phyloP scores from a whole-genome alignment of 2,888 invertebrate species.

The Drosophila yooni region DNA sequence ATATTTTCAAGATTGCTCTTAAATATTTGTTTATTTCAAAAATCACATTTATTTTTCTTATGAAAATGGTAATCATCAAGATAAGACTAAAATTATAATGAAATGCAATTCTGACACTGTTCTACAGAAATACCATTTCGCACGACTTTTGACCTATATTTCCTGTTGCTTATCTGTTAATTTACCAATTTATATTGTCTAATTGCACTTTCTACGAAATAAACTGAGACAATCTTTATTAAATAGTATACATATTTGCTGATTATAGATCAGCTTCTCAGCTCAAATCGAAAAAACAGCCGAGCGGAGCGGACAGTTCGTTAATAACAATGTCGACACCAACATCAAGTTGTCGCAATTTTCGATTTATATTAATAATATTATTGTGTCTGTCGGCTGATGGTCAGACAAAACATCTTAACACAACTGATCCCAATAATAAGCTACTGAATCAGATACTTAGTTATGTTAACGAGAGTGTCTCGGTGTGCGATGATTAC shows the following conservation, averaged over 20 bases:
- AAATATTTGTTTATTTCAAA: not conserved
- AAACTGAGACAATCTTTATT: not conserved
- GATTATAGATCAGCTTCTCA: constrained; percentile 17
- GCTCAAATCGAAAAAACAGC: not conserved
- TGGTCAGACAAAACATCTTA: not conserved
- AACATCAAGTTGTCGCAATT: constrained; percentile 4
- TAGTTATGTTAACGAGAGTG: constrained; percentile 50
- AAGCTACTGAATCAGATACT: constrained; percentile 47
- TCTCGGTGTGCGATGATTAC: constrained; percentile 72
- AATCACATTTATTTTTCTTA: not conserved
- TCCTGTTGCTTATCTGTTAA: not conserved
- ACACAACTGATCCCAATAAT: constrained; percentile 13
- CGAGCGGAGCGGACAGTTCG: constrained; percentile 13
- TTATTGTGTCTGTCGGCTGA: not conserved
- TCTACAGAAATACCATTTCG: not conserved
- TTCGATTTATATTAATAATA: not conserved
- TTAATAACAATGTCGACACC: constrained; percentile 12
- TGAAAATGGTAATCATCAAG: not conserved
- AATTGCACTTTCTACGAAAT: not conserved
- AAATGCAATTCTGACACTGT: not conserved
- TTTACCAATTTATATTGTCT: not conserved
- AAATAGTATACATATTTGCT: not conserved
- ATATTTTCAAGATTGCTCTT: not conserved
- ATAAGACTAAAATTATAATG: not conserved
- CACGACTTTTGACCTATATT: not conserved